Base-by-base conservation (phyloP, 2,113 vertebrate species). In the Probosciger aterrimus region DNA sequence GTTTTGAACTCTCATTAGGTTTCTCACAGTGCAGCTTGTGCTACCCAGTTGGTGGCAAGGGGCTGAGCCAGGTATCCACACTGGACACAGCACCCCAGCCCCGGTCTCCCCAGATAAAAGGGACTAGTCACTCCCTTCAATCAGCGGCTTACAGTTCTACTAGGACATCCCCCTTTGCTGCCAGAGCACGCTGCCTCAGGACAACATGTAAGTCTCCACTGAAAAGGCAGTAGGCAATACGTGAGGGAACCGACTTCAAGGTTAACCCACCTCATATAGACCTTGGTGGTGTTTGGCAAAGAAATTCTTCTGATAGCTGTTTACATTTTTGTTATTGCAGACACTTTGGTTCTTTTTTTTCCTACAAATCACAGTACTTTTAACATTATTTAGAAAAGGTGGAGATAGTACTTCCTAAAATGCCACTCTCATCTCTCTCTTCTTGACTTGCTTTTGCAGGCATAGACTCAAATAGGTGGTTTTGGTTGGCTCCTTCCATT, bases 181-280 rank as follows among this genome's bases (percentile, higher is more conserved):
- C 28, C 35, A 55, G 30, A 55, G 8, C 20, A 4, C 14, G 4
- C 30, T 53, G 37, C n/a, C 18, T 35, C 13, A 13, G 41, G 60
- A 47, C 27, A 35, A 7, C 3, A 9, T 24, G 11, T 1, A 5
- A 57, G 10, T 10, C 4, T 62, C 25, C 30, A 3, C 2, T 4
- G 49, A 46, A 78, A 69, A 39, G 55, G 28, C 33, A 47, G 35
- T 4, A 22, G 27, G 11, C 14, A 28, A 28, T 2, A 9, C n/a
- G 35, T 11, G 30, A 65, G 39, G 31, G 27, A 52, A 9, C 67
- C 28, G 41, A n/a, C 17, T 76, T 35, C 27, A 53, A 44, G 30
- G 24, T 37, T 50, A 49, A 70, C 5, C 3, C 30, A 7, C 33
- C 41, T 59, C 6, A 14, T 12, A 65, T 3, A 43, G 64, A n/a